Evolutionary conservation across 2,797 vertebrate species (phyloP).

Genomic region (Gobio occitaniae): DNA sequence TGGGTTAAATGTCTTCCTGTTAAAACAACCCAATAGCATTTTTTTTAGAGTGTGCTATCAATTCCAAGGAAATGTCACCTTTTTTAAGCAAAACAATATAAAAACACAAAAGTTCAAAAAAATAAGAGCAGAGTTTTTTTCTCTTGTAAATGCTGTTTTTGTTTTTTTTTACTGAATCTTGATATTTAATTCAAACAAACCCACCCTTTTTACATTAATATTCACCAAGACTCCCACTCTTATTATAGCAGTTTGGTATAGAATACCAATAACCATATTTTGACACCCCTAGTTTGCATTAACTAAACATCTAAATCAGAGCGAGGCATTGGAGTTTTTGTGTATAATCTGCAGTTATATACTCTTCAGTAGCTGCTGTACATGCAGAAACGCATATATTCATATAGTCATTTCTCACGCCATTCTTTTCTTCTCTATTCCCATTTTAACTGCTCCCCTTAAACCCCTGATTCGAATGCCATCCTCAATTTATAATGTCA

Average conservation of each 20-base stretch:
- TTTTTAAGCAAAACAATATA: no score
- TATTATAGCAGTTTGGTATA: background rate
- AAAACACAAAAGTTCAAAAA: no score
- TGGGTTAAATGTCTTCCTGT: no score
- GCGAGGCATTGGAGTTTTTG: background rate
- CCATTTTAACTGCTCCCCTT: conserved; percentile 39
- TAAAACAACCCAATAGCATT: no score
- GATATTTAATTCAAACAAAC: background rate
- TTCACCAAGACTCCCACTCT: background rate
- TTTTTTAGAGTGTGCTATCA: no score
- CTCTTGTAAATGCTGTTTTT: no score
- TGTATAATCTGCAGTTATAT: background rate
- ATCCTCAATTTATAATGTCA: conserved; percentile 78
- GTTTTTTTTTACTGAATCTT: background rate
- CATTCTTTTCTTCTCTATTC: conserved; percentile 54
- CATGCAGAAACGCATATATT: background rate
- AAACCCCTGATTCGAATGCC: conserved; percentile 64
- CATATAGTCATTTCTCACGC: conserved; percentile 59
- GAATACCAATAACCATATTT: background rate
- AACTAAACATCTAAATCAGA: background rate
- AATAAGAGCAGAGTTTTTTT: no score
- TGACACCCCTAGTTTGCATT: background rate
- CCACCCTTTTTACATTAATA: background rate
- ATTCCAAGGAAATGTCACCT: no score
- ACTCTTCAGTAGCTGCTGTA: background rate